These are phyloP conservation scores for Ethmia dodecea DNA, from an alignment of 2,888 invertebrate species.

Conservation along the genomic window DNA sequence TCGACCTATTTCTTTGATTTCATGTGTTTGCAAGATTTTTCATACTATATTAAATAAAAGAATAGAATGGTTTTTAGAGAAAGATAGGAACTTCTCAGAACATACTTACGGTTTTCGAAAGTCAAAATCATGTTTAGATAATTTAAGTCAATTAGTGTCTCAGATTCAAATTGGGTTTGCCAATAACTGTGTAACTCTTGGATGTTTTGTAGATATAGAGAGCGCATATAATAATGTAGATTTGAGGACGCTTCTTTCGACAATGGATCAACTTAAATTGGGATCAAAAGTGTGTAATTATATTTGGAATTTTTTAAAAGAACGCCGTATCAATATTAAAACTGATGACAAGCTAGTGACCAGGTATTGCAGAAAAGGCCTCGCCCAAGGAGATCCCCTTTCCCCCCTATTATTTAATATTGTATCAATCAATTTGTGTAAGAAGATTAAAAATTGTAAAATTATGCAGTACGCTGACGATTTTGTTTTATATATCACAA, in stretches of 20 bases:
- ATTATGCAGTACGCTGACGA: too few species aligned
- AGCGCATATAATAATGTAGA: constrained; percentile 16
- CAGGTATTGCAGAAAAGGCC: too few species aligned
- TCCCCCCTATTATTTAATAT: too few species aligned
- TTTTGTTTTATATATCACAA: too few species aligned
- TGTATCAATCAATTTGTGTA: too few species aligned
- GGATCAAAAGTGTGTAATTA: background rate
- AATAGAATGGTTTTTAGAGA: too few species aligned
- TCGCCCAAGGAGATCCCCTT: too few species aligned
- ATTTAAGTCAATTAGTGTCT: constrained; percentile 8
- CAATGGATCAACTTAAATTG: background rate
- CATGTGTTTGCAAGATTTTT: too few species aligned
- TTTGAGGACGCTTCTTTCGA: constrained; percentile 3
- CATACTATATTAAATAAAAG: too few species aligned
- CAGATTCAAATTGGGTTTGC: constrained; percentile 12
- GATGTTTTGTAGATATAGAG: constrained; percentile 16
- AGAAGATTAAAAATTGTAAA: too few species aligned
- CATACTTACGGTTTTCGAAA: constrained; percentile 16
- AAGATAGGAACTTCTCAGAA: too few species aligned
- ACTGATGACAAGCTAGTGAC: background rate
- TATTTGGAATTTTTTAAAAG: background rate
- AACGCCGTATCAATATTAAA: background rate
- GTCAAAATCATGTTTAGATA: constrained; percentile 11
- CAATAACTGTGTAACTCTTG: constrained; percentile 4
- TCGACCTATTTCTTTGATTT: too few species aligned